Conservation (phyloP, 2,113 vertebrate genomes). For the Equus quagga region DNA sequence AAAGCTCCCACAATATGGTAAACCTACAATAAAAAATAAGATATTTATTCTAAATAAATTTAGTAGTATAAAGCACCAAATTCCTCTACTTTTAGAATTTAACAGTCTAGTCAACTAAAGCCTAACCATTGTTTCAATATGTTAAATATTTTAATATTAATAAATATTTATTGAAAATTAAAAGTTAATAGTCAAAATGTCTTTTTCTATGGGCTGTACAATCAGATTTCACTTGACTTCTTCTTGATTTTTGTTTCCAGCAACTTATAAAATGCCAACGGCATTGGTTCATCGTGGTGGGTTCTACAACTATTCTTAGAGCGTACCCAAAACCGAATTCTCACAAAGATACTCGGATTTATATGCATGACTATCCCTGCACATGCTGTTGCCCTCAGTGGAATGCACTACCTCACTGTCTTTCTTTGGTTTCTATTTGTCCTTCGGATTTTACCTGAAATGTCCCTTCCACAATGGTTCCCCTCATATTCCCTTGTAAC, state of each 20-base stretch:
- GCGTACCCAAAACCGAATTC: not conserved
- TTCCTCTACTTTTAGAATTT: not conserved
- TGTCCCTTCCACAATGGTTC: not conserved
- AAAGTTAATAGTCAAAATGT: not conserved
- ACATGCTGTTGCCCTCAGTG: not conserved
- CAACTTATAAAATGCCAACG: not conserved
- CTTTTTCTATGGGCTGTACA: not conserved
- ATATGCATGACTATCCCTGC: not conserved
- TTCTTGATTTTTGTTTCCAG: not conserved
- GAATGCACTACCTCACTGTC: not conserved
- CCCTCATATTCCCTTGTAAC: not conserved
- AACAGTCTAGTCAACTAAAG: not conserved
- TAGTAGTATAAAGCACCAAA: not conserved
- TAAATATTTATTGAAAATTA: not conserved
- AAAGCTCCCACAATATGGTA: not conserved
- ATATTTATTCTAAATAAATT: not conserved
- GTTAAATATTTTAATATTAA: not conserved
- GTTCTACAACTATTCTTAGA: not conserved
- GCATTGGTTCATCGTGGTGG: not conserved
- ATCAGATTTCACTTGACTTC: not conserved
- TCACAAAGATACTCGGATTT: not conserved
- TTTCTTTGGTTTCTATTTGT: not conserved
- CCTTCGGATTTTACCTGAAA: not conserved
- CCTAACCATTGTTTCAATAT: not conserved
- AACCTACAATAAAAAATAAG: not conserved